Percentiles rank a stretch among this genome's conserved stretches.
Conservation (phyloP, 2,888 invertebrate genomes). For the Epirrhoe alternata region DNA sequence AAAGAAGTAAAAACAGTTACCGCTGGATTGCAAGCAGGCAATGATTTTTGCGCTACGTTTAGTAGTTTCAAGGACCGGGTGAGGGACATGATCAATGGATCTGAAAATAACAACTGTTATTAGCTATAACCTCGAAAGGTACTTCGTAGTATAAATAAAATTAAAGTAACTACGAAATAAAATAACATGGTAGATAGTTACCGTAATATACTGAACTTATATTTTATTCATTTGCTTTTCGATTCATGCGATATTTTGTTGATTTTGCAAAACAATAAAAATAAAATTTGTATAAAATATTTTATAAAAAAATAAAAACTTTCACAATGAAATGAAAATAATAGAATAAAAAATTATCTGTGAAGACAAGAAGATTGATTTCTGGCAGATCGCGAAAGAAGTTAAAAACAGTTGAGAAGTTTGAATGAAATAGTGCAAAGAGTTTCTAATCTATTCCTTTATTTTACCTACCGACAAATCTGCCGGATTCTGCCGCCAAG, state of each 20-base stretch:
- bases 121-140: no score
- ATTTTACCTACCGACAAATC: no score
- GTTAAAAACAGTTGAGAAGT: neutral
- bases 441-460: neutral
- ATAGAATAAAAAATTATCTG: no score
- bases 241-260: neutral
- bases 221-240: no score
- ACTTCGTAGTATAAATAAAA: no score
- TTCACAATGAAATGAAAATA: neutral
- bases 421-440: neutral
- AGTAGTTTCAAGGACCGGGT: constrained; percentile 43
- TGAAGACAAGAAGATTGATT: neutral
- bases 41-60: constrained; percentile 41
- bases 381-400: neutral
- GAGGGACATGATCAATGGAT: constrained; percentile 45
- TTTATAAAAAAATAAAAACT: neutral
- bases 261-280: neutral
- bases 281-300: neutral
- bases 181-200: no score
- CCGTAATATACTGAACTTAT: no score
- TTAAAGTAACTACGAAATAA: no score
- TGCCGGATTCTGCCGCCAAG: no score
- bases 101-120: constrained; percentile 11
- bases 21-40: constrained; percentile 35
- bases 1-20: constrained; percentile 33